A percentile compares a stretch with the other conserved stretches of the same genome.
Conservation (phyloP, 2,888 invertebrate species). For the Tineola bisselliella region DNA sequence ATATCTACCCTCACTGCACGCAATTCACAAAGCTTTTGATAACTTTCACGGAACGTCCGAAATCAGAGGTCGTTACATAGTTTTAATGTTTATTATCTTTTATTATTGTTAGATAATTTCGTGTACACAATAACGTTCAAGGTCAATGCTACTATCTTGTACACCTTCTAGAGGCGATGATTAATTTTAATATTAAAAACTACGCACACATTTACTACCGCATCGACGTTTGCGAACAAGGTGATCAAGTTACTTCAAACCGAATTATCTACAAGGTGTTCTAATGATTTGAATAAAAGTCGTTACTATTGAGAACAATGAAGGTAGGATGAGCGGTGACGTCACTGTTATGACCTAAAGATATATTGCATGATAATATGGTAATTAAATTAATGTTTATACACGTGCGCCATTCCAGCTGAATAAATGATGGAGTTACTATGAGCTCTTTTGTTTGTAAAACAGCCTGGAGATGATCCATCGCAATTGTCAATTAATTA, state of each 20-base stretch:
- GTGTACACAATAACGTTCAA: neutral
- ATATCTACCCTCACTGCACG: neutral
- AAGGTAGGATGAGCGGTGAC: neutral
- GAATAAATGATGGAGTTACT: too few relatives aligned
- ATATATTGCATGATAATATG: neutral
- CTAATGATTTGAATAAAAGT: neutral
- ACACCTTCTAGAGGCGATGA: too few relatives aligned
- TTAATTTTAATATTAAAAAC: neutral
- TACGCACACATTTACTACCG: neutral
- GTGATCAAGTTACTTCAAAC: neutral
- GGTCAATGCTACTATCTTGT: neutral
- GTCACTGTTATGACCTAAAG: neutral
- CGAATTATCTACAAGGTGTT: neutral
- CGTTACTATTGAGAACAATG: neutral
- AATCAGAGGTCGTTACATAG: neutral
- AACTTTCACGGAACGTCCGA: neutral
- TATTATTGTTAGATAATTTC: slow-evolving; percentile 5
- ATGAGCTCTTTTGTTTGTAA: too few relatives aligned
- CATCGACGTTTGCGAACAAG: neutral
- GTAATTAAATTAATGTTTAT: neutral
- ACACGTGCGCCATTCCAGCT: too few relatives aligned
- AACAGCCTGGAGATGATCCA: too few relatives aligned
- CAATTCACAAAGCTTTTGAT: neutral
- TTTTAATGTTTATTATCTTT: neutral
- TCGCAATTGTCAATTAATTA: too few relatives aligned